Evolutionary conservation across 2,797 vertebrate species (phyloP).

Genomic region (Garrulus glandarius): DNA sequence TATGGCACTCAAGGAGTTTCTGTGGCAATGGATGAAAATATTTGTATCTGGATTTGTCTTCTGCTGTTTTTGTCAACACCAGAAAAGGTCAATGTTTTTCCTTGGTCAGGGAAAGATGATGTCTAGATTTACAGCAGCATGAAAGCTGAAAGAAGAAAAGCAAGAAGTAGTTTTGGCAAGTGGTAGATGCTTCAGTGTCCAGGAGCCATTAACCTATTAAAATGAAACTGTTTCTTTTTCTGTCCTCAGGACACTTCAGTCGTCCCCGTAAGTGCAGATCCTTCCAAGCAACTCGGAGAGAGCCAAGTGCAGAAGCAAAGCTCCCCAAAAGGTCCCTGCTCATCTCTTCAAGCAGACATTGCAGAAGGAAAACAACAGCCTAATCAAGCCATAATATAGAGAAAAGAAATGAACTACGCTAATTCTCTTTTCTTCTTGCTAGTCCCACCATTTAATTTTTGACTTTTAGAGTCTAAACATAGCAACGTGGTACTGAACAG

Average conservation of each 20-base stretch:
- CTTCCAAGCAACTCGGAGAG: not conserved
- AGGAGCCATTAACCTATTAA: constrained; percentile 38
- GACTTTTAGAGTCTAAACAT: not conserved
- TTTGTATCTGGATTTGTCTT: constrained; percentile 66
- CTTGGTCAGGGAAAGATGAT: constrained; percentile 9
- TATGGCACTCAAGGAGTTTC: constrained; percentile 20
- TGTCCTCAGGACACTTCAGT: constrained; percentile 12
- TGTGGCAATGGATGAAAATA: constrained; percentile 58
- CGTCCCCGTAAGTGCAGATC: not conserved
- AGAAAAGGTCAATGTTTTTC: constrained; percentile 52
- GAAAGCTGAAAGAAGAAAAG: constrained; percentile 33
- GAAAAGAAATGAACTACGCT: not conserved
- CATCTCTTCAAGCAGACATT: not conserved
- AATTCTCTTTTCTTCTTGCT: not conserved
- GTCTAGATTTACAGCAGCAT: not conserved
- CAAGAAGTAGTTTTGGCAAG: constrained; percentile 40
- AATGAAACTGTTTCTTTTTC: constrained; percentile 36
- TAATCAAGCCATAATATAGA: not conserved
- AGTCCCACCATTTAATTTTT: not conserved
- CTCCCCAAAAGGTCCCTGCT: not conserved
- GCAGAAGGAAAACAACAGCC: not conserved
- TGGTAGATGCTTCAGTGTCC: not conserved
- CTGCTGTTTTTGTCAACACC: constrained; percentile 52
- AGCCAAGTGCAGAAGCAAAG: not conserved
- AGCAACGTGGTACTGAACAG: not conserved